A percentile compares a stretch with the other conserved stretches of the same genome.
These are phyloP conservation scores for Cavia aperea DNA, from an alignment of 2,113 vertebrate species.

Conservation along the genomic window DNA sequence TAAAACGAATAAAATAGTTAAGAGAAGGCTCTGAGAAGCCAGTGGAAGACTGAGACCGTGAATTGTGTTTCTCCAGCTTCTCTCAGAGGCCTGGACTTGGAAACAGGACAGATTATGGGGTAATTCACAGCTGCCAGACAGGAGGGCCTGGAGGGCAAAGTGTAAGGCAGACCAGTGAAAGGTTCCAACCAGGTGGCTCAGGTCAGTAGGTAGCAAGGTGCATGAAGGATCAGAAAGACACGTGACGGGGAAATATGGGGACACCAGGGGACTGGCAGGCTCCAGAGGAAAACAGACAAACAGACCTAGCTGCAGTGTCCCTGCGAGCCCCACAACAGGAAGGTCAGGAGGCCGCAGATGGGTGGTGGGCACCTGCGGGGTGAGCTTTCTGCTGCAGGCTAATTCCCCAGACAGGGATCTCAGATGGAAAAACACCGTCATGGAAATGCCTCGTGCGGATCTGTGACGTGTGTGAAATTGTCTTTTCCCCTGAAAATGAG, in stretches of 20 bases:
- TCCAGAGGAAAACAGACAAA: not conserved
- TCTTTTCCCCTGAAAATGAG: conserved; percentile 31
- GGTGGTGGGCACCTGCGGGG: not conserved
- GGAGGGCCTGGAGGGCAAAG: not conserved
- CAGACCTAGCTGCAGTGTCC: not conserved
- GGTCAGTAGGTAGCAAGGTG: not conserved
- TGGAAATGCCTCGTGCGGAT: not conserved
- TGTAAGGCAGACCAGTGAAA: not conserved
- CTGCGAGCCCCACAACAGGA: not conserved
- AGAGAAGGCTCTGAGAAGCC: not conserved
- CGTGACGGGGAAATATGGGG: not conserved
- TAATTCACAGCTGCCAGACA: not conserved
- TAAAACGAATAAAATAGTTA: not conserved
- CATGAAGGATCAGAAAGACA: accelerated
- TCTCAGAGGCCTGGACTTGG: not conserved
- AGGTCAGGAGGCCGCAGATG: not conserved
- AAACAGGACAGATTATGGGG: not conserved
- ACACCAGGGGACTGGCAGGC: not conserved
- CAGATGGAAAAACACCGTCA: conserved; percentile 5
- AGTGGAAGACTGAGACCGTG: not conserved
- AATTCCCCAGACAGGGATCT: not conserved
- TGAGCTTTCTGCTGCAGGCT: not conserved
- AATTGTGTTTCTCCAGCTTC: not conserved
- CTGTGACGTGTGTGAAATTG: not conserved
- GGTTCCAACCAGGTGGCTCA: not conserved